Conservation (phyloP, 2,797 vertebrate species). For the Parauchenoglanis punctatus region DNA sequence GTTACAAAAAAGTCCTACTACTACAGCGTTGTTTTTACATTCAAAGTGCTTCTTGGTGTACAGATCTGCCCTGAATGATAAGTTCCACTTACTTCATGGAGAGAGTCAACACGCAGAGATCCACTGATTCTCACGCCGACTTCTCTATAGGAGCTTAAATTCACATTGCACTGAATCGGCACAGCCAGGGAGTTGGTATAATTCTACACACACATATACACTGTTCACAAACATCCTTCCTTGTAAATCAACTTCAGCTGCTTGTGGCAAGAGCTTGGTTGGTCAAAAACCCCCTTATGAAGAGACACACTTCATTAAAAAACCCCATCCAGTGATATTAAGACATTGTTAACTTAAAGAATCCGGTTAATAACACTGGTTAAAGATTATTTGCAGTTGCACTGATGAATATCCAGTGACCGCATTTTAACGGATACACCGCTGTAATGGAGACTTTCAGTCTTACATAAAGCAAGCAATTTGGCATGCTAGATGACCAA, state of each 20-base stretch:
- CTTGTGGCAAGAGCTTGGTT: conserved; percentile 22
- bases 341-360: conserved; percentile 45
- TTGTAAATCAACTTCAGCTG: conserved; percentile 45
- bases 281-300: not conserved
- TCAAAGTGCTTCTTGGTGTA: not conserved
- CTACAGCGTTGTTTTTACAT: not conserved
- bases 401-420: conserved; percentile 33
- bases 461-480: conserved; percentile 45
- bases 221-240: conserved; percentile 13
- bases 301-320: conserved; percentile 25
- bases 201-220: conserved; percentile 75
- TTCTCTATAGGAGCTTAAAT: conserved; percentile 81
- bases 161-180: conserved; percentile 83
- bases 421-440: conserved; percentile 42
- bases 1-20: not conserved
- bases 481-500: conserved; percentile 32
- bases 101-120: conserved; percentile 81
- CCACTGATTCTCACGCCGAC: conserved; percentile 78
- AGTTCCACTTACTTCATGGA: conserved; percentile 82
- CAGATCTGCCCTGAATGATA: not conserved
- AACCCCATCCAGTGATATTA: conserved; percentile 36
- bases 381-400: conserved; percentile 44
- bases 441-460: conserved; percentile 37
- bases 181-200: conserved; percentile 84
- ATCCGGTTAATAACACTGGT: conserved; percentile 29